Conservation (phyloP, 2,113 vertebrate genomes). For the Fukomys damarensis region DNA sequence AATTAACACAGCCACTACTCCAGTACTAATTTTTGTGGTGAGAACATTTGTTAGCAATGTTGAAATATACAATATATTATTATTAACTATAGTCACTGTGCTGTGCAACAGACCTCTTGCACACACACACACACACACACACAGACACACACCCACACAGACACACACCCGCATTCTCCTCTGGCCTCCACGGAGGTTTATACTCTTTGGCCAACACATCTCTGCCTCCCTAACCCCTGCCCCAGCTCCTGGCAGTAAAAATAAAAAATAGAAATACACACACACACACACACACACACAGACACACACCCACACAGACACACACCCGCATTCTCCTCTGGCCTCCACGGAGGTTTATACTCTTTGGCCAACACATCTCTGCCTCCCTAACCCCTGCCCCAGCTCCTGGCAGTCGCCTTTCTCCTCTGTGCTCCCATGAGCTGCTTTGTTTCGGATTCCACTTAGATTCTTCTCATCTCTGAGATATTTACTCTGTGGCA, state of each 20-base stretch:
- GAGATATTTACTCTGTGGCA: no score
- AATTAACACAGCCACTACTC: background rate
- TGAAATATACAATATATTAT: background rate
- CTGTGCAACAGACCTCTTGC: background rate
- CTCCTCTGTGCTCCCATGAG: no score
- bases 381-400: no score
- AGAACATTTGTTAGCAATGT: background rate
- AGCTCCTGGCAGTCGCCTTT: no score
- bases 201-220: background rate
- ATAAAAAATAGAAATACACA: no score
- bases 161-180: background rate
- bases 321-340: background rate
- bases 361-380: background rate
- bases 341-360: no score
- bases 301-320: background rate
- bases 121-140: no score
- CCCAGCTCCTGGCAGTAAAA: no score
- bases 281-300: no score
- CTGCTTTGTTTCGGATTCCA: no score
- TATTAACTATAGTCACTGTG: background rate
- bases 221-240: fast-evolving
- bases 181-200: no score
- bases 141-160: background rate
- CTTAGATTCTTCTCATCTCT: background rate
- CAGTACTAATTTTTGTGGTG: background rate